phyloP scores from a whole-genome alignment of 2,888 invertebrate species.

The Ornithoptera alexandrae region DNA sequence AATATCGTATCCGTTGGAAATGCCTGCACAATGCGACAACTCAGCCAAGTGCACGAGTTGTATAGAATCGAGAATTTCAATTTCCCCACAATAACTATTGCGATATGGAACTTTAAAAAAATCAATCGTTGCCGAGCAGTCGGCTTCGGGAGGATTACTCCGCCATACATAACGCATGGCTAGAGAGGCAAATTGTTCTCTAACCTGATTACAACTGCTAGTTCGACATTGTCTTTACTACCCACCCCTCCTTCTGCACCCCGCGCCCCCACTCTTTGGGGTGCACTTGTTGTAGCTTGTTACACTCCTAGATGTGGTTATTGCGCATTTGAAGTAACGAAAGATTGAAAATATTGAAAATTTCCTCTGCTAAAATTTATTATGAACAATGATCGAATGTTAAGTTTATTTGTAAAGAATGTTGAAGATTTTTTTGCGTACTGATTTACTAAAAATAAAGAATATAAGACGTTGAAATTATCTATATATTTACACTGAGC shows the following conservation, averaged over 20 bases:
- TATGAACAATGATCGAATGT: background rate
- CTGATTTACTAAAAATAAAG: background rate
- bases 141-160: constrained; percentile 54
- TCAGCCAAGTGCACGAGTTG: background rate
- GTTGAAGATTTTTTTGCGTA: background rate
- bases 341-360: background rate
- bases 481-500: too few species aligned
- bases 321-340: background rate
- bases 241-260: constrained; percentile 34
- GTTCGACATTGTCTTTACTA: constrained; percentile 71
- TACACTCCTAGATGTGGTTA: constrained; percentile 35
- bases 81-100: constrained; percentile 23
- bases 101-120: constrained; percentile 40
- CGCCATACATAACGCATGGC: constrained; percentile 82
- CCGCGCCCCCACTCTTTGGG: constrained; percentile 34
- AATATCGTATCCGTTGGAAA: too few species aligned
- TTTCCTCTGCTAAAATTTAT: background rate
- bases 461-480: too few species aligned
- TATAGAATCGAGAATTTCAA: constrained; percentile 19
- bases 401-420: background rate
- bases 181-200: constrained; percentile 88
- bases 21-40: too few species aligned
- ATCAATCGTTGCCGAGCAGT: constrained; percentile 45
- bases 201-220: constrained; percentile 87
- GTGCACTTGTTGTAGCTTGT: constrained; percentile 33